Base-by-base conservation (phyloP, 2,113 vertebrate genomes). In the Reinhardtius hippoglossoides region DNA sequence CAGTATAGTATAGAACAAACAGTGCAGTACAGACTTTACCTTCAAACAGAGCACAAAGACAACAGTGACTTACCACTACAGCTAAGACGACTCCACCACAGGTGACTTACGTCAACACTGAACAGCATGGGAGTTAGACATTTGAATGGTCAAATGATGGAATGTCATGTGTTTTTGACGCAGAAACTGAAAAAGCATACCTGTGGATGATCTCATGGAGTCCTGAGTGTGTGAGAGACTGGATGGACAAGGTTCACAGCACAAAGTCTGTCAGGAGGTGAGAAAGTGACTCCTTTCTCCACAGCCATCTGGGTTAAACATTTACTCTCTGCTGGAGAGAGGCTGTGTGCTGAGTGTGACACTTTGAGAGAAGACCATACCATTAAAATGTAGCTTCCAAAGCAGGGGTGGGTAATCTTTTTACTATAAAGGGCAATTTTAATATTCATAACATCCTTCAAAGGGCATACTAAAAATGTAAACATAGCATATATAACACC, bases 241-340 rank as follows among this genome's bases (percentile, higher is more conserved):
- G 18, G 71, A 74, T 0, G 82, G 73, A 74, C 90, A 90, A 92
- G 89, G 90, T 93, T 74, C 87, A 90, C 37, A 83, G 42, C 67
- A 44, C 37, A 50, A 54, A 73, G 35, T 18, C 62, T 35, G 52
- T 78, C 50, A 74, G 66, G 0, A 74, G 65, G 67, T 78, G 52
- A 80, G 60, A 68, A 21, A 26, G 23, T 44, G 65, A 67, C 80
- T 75, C 76, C 72, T 80, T 80, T 63, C 74, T 86, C 40, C 67
- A 52, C 16, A 76, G 58, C 7, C 31, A 24, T 66, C 10, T 67
- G 8, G 70, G 87, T 84, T 93, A 92, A 93, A 93, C 85, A 89
- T 91, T 93, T 81, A 93, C 84, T 78, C 8, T 68, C 4, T 13
- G 68, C 55, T 56, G 77, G 62, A 81, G 61, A 71, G 15, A 23